Evolutionary conservation across 2,888 invertebrate species (phyloP), one percentile per base, ranked within the genome.

Genomic region (Macaria liturata): DNA sequence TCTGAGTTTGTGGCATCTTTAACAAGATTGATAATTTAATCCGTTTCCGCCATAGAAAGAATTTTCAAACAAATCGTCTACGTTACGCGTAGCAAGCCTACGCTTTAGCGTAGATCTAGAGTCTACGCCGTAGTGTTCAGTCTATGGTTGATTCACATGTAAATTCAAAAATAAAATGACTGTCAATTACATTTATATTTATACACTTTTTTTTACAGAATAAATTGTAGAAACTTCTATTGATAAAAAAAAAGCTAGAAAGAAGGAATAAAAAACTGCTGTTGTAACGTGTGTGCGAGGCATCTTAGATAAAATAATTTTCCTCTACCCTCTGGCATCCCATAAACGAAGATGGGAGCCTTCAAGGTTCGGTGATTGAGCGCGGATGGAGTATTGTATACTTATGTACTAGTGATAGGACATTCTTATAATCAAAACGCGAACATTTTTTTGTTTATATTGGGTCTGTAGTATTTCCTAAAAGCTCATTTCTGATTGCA

Each of bases 231-330:
- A 39, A 5, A 39, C 39, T 39, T 39, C 1, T 8, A 7, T 39
- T 39, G 6, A 39, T 20, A 20, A 20, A 20, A 20, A n/a, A 20
- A 8, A 5, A 1, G 9, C 4, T 42, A 4, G 9, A 9, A 42
- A 42, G 4, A 5, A 8, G 9, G 9, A 42, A 8, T 5, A 8
- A 42, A 42, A 39, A 39, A 20, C 20, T 20, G 20, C 20, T 20
- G 20, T 20, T 20, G 20, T 20, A 42, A 42, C 1, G 6, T 20
- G 3, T 30, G 30, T 20, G 30, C 6, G 3, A 1, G 30, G 45
- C 45, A 50, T 20, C 20, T 20, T 54, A 51, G 40, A 55, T 45
- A 59, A 54, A 59, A 59, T 55, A 31, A 55, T 55, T 59, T 59
- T 52, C 59, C 59, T 59, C 48, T 9, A 51, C 46, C 51, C 49